phyloP scores from a whole-genome alignment of 35 echinoderm and acorn worm genomes.

The Ptychodera flava region DNA sequence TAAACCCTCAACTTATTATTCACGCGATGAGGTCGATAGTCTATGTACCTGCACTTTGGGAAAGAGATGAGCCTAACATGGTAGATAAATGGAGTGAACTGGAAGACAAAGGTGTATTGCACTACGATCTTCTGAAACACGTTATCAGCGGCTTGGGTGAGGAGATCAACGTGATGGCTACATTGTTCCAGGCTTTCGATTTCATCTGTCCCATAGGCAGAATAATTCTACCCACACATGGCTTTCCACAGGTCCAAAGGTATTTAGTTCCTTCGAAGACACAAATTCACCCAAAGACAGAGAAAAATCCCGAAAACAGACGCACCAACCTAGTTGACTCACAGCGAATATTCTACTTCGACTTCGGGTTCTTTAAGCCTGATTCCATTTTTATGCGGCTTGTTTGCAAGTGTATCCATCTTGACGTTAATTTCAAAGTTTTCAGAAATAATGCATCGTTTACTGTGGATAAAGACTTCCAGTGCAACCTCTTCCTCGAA shows the following conservation, averaged over 20 bases:
- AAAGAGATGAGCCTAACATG: neutral
- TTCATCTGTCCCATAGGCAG: neutral
- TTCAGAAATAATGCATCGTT: neutral
- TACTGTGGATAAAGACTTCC: neutral
- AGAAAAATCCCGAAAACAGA: too few relatives aligned
- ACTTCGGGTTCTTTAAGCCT: slow-evolving; percentile 17
- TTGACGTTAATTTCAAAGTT: neutral
- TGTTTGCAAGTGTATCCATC: neutral
- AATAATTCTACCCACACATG: neutral
- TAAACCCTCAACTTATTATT: neutral
- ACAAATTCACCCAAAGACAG: too few relatives aligned
- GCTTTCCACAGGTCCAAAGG: neutral
- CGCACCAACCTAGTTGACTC: too few relatives aligned
- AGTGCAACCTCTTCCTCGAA: neutral
- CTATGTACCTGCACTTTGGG: neutral
- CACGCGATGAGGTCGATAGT: neutral
- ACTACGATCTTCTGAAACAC: neutral
- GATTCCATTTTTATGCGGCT: slow-evolving; percentile 20
- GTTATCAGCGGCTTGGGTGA: neutral
- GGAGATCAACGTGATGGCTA: neutral
- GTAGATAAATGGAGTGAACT: neutral
- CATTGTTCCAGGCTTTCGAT: neutral
- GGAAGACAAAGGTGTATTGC: neutral
- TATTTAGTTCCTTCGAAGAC: neutral
- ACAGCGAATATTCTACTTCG: slow-evolving; percentile 25